Evolutionary conservation across 2,113 vertebrate species (phyloP), one percentile per base, ranked within the genome.

Genomic region (Ivindomyrus marchei): DNA sequence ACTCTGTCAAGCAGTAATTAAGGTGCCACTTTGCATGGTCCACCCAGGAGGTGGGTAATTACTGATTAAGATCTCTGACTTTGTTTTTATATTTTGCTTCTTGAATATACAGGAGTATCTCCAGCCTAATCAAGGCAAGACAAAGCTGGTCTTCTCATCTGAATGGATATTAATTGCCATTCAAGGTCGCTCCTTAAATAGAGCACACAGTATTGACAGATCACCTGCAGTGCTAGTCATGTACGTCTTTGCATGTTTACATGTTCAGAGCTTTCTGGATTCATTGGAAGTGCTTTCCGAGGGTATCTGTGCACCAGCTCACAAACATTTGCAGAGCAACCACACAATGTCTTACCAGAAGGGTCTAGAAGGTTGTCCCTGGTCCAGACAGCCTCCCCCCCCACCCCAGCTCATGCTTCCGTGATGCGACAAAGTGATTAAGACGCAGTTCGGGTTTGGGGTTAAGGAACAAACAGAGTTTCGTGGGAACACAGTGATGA

Each of bases 401-500:
- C 52, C 52, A 0, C 11, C 74, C 86, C 31, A 11, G 3, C 36
- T 19, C 27, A 0, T 31, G 17, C 58, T 74, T 66, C 24, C 11
- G 17, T 7, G 24, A 19, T 24, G 31, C 8, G 49, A 24, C n/a
- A 45, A 24, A 90, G 84, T 19, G 84, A 17, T 53, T 89, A 42
- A 4, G 8, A 42, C 4, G 50, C 24, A 52, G 21, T 47, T 27
- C 19, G 47, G 4, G 46, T 27, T 42, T 62, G 39, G 27, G 50
- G 85, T 52, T 95, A 95, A 96, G 92, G 53, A 89, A 90, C 36
- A 89, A 91, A 89, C 93, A 94, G 94, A 95, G 95, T 95, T 95
- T 90, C 94, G 92, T 93, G 95, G 94, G 96, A 96, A 96, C 95
- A 94, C 93, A 96, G 96, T 95, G 95, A 90, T 91, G 91, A 90